Base-by-base conservation (phyloP, 37 sponge, comb jelly and placozoan species). In the Diacarnus erythraeanus region DNA sequence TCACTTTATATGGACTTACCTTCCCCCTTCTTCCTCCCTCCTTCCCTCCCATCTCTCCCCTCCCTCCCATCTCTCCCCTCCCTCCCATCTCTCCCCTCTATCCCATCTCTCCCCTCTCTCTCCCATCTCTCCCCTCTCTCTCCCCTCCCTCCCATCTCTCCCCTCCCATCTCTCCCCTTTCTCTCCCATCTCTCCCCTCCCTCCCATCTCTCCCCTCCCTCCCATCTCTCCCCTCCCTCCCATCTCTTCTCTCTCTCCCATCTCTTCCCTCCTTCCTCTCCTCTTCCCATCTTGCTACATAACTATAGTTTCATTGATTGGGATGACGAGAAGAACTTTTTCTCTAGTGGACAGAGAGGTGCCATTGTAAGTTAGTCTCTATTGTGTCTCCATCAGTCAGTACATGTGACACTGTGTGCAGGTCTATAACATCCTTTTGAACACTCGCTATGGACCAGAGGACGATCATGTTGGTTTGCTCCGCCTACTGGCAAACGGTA, bases 311-410 rank as follows among this genome's bases (percentile, higher is more conserved):
- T 54, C 78, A 77, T 84, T 71, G 78, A 64, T 26, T 69, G 42
- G 51, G 65, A 82, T 41, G 82, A 96, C 60, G 79, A 85, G 40
- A 85, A 83, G 25, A 92, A 84, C 29, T 96, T 96, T 81, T 93
- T 96, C 80, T 88, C 86, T 23, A 59, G 59, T 42, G 93, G 91
- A 23, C 97, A 92, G 67, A 80, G 93, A 31, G 78, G 84, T 56
- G 44, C 86, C 39, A 88, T 95, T 56, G 96, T 95, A 38, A 76
- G 83, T 57, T 74, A 57, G 51, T n/a, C 41, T 2, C 58, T 56
- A 38, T 30, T 72, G 38, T 6, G 21, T 42, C 21, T 26, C 44
- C 43, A 18, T 12, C 73, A 15, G 6, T 15, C 51, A 6, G 12
- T 15, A 15, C 51, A 15, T 12, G 3, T 74, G 18, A 0, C 29